phyloP scores from a whole-genome alignment of 2,113 vertebrate species.

The Amphiprion percula region DNA sequence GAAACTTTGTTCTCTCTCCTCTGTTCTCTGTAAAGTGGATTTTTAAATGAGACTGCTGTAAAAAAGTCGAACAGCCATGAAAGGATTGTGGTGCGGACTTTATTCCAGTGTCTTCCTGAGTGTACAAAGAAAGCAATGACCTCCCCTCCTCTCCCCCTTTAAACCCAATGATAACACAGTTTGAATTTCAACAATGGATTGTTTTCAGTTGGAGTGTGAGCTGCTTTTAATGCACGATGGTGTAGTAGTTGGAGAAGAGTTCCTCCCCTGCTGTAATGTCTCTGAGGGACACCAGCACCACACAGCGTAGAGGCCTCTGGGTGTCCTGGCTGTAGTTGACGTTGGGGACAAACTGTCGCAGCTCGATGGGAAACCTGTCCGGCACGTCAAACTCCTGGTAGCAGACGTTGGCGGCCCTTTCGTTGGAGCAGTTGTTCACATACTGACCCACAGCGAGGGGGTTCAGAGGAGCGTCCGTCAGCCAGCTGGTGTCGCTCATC shows the following conservation, averaged over 20 bases:
- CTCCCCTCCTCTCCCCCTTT: background rate
- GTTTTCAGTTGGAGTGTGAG: background rate
- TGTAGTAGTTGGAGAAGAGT: conserved; percentile 97
- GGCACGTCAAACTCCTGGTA: conserved; percentile 96
- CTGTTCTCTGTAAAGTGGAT: too few species aligned
- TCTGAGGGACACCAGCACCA: conserved; percentile 91
- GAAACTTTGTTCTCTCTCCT: too few species aligned
- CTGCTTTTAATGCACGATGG: conserved; percentile 85
- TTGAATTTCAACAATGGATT: background rate
- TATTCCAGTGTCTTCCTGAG: conserved; percentile 9
- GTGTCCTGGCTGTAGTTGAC: conserved; percentile 86
- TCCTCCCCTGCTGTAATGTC: conserved; percentile 91
- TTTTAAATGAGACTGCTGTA: background rate
- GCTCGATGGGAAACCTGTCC: conserved; percentile 87
- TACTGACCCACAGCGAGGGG: conserved; percentile 94
- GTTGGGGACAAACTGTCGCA: conserved; percentile 93
- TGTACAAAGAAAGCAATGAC: background rate
- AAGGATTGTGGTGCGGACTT: background rate
- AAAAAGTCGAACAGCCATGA: background rate
- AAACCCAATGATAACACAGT: background rate
- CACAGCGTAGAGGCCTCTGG: conserved; percentile 87
- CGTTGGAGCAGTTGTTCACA: conserved; percentile 94
- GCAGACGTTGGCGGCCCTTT: conserved; percentile 91
- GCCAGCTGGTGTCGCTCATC: conserved; percentile 91
- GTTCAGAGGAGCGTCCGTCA: conserved; percentile 85